A percentile compares a stretch with the other conserved stretches of the same genome.
phyloP scores from a whole-genome alignment of 2,113 vertebrate genomes.

The Pogonocichla stellata region DNA sequence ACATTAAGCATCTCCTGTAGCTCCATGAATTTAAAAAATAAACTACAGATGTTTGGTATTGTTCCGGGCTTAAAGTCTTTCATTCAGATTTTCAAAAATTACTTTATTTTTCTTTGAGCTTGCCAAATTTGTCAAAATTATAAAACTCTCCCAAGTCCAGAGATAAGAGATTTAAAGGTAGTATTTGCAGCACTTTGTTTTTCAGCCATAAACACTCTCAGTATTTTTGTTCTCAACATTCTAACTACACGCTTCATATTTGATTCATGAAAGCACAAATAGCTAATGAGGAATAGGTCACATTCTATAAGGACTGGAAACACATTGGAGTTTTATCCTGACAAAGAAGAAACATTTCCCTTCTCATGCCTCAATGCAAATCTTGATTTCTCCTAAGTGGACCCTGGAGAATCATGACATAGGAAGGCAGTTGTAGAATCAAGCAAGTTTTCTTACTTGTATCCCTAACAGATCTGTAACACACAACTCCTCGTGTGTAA shows the following conservation, averaged over 20 bases:
- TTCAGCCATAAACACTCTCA: not conserved
- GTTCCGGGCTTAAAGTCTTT: not conserved
- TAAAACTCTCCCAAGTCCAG: not conserved
- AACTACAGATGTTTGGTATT: not conserved
- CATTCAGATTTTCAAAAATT: not conserved
- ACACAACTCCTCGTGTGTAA: not conserved
- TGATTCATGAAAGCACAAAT: not conserved
- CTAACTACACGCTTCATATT: not conserved
- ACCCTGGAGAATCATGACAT: not conserved
- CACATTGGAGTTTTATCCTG: not conserved
- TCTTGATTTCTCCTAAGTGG: not conserved
- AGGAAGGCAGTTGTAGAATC: not conserved
- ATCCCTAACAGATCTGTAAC: not conserved
- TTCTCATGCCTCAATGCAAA: not conserved
- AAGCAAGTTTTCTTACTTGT: not conserved
- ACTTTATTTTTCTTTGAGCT: not conserved
- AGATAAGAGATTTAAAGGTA: not conserved
- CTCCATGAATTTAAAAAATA: not conserved
- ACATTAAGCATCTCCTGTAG: not conserved
- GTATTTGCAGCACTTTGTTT: not conserved
- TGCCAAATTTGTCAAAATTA: not conserved
- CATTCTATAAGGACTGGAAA: not conserved
- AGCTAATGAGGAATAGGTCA: not conserved
- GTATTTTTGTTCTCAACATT: not conserved
- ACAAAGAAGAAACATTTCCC: not conserved